Evolutionary conservation across 2,113 vertebrate species (phyloP), one percentile per base, ranked within the genome.

Genomic region (Etheostoma cragini): DNA sequence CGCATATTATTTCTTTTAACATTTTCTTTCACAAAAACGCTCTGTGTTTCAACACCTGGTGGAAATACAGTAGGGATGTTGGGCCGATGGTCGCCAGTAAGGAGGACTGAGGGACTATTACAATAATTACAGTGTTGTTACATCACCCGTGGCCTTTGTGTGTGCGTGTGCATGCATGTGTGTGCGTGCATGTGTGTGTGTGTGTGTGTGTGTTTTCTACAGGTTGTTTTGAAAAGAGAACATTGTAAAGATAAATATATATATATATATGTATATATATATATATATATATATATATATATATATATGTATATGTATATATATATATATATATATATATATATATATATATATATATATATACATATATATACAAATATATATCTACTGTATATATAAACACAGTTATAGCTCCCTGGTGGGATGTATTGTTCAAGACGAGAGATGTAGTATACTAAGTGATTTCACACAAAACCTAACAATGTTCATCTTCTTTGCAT

Each of bases 41-140:
- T 63, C 8, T 26, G 6, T 54, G 42, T 72, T 76, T 50, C 4
- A 17, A 24, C 49, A 76, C 46, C 67, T 66, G 4, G 19, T 67
- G 38, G 46, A 22, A 15, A 52, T 22, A 38, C 74, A 42, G 10
- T 0, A 6, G 66, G 56, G 65, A 56, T 33, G 16, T 67, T 3
- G n/a, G 16, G 47, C 15, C 19, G 26, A 14, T 50, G 6, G 5
- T 76, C 76, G 66, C 0, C 72, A 77, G 57, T 63, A 14, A 67
- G 13, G 58, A 5, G 21, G 21, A 5, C 76, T 1, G 33, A 62
- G 64, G 70, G 79, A 81, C 60, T 78, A 50, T 1, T n/a, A 57
- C 24, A 72, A 24, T 49, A 17, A 54, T 71, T 47, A 68, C 46
- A 75, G n/a, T 65, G 15, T 11, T 13, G 15, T 82, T 69, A 57